Evolutionary conservation across 2,888 invertebrate genomes (phyloP), one percentile per base, ranked within the genome.

Genomic region (Yponomeuta cagnagella): DNA sequence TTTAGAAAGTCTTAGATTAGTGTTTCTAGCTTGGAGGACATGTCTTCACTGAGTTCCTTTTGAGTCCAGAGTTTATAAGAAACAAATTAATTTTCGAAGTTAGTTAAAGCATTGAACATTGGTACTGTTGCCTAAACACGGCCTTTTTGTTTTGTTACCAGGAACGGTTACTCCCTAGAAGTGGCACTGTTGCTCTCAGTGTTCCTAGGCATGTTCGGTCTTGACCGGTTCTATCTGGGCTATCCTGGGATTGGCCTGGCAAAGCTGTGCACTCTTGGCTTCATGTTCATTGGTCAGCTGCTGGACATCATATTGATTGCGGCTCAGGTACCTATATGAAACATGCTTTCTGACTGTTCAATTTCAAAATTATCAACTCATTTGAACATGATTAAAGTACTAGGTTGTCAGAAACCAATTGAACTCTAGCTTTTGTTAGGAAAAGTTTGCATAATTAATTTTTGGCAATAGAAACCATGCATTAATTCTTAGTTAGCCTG

Each of bases 211-310:
- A 98, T 99, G 97, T 98, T 99, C 91, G 99, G 99, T 30, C 94
- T 97, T 37, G 99, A 99, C 85, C 93, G 99, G 73, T 99, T 99
- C 88, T 99, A 99, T 83, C 93, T 99, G n/a, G 99, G 99, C 48
- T 99, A 99, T 86, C 98, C 98, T 70, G 99, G 98, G 1, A 95
- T 99, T 75, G 99, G 99, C 0, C 88, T 99, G 73, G 95, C 98
- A 43, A 99, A 99, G 87, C 94, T 99, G 74, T 98, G 98, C 82
- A 99, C 99, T 0, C 91, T 99, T 71, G 99, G 99, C 23, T 99
- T 99, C 82, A 96, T 99, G 94, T 98, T 99, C 82, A 93, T 99
- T 48, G 97, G 98, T 69, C 99, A 99, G 87, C 92, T 99, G 48
- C 92, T 98, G 73, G 99, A 99, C 88, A 96, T 99, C 67, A 95